Evolutionary conservation across 2,888 invertebrate genomes (phyloP).

Genomic region (Acheta domesticus): DNA sequence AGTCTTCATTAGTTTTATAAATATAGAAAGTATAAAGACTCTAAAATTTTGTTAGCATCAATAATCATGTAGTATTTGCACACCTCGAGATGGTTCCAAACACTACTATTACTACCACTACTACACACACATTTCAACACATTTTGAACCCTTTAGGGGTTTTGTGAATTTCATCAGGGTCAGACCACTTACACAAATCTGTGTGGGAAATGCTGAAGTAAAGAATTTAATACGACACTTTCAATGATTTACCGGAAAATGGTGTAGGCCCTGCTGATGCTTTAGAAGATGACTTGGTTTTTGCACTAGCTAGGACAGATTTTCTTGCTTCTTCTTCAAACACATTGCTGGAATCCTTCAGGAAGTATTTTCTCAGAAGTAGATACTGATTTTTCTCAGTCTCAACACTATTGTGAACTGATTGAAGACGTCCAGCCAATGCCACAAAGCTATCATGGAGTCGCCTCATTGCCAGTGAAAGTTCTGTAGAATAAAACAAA

Average conservation of each 20-base stretch:
- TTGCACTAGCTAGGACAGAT: conserved; percentile 36
- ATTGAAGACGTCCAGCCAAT: conserved; percentile 80
- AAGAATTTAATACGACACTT: not conserved
- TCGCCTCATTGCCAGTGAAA: conserved; percentile 72
- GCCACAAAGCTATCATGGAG: conserved; percentile 84
- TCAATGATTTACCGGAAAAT: conserved; percentile 48
- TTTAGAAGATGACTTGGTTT: conserved; percentile 42
- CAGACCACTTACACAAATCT: no score
- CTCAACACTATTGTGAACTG: conserved; percentile 70
- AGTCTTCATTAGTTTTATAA: no score
- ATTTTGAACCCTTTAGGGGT: no score
- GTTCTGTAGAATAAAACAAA: conserved; percentile 54
- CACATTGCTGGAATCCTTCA: conserved; percentile 73
- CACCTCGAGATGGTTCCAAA: no score
- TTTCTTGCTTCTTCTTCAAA: conserved; percentile 55
- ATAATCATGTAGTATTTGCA: no score
- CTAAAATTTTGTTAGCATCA: no score
- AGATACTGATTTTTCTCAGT: conserved; percentile 80
- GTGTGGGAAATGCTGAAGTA: no score
- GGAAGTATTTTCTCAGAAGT: conserved; percentile 72
- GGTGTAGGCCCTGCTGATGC: conserved; percentile 62
- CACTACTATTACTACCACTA: no score
- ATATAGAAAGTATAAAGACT: no score
- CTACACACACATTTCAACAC: no score
- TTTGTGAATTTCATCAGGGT: no score